A percentile compares a stretch with the other conserved stretches of the same genome.
phyloP scores from a whole-genome alignment of 2,113 vertebrate species.

The Peromyscus leucopus region DNA sequence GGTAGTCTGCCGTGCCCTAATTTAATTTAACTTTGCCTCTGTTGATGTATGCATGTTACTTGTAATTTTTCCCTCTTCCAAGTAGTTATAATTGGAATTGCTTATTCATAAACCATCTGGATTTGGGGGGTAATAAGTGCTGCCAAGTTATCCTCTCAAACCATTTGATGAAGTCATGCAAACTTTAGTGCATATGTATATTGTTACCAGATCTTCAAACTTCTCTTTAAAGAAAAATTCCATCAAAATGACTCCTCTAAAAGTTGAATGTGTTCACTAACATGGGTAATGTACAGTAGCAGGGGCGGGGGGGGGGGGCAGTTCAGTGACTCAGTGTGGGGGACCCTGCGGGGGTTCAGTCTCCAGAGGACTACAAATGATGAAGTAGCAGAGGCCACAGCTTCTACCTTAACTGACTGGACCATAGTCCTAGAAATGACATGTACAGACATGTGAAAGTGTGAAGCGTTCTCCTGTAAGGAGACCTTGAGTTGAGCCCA shows the following conservation, averaged over 20 bases:
- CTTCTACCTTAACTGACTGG: background rate
- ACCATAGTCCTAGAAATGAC: background rate
- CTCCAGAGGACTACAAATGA: background rate
- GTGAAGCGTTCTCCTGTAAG: background rate
- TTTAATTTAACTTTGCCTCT: constrained; percentile 16
- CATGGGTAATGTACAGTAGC: background rate
- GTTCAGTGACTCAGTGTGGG: background rate
- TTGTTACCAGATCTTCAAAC: background rate
- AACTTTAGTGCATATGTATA: background rate
- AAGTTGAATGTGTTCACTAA: background rate
- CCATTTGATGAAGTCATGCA: background rate
- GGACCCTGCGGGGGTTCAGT: background rate
- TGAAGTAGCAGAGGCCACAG: background rate
- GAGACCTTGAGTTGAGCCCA: background rate
- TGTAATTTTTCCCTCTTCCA: constrained; percentile 1
- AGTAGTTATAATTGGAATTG: background rate
- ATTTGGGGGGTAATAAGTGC: background rate
- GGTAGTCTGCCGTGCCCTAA: background rate
- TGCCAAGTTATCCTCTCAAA: background rate
- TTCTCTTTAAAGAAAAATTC: background rate
- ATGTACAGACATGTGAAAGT: background rate
- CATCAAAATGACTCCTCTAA: constrained; percentile 11
- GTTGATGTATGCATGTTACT: background rate
- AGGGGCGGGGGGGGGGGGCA: too few relatives aligned
- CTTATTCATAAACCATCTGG: background rate